A percentile compares a stretch with the other conserved stretches of the same genome.
phyloP scores from a whole-genome alignment of 2,888 invertebrate genomes.

The Campopleginae sp. region DNA sequence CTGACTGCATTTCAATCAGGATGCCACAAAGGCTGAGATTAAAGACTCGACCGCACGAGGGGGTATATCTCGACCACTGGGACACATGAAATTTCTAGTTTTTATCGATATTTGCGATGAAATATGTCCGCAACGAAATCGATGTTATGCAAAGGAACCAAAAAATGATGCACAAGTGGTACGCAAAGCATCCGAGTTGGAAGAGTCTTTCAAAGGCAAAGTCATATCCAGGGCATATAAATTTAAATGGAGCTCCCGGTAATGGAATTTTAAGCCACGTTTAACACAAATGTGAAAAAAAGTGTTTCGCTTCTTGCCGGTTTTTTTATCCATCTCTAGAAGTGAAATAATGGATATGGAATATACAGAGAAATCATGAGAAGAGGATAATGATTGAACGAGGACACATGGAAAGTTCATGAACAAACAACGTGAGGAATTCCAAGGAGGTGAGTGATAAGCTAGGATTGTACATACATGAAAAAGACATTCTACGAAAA shows the following conservation, averaged over 20 bases:
- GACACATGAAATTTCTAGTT: background rate
- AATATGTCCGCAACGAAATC: background rate
- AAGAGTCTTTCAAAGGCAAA: background rate
- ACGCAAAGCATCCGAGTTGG: background rate
- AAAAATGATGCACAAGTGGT: conserved; percentile 2
- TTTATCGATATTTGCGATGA: background rate
- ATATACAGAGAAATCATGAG: background rate
- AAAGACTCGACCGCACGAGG: background rate
- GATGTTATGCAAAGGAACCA: background rate
- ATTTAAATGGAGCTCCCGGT: conserved; percentile 2
- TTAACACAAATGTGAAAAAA: background rate
- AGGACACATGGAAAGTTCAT: background rate
- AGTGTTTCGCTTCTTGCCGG: background rate
- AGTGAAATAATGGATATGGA: background rate
- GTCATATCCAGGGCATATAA: conserved; percentile 3
- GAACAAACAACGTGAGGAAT: background rate
- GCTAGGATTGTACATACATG: conserved; percentile 10
- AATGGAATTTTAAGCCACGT: background rate
- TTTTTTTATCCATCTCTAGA: conserved; percentile 16
- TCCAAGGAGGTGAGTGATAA: background rate
- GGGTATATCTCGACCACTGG: background rate
- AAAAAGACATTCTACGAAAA: conserved; percentile 5
- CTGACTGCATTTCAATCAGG: background rate
- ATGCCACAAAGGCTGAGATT: background rate
- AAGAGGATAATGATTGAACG: background rate